Base-by-base conservation (phyloP, 1,140 invertebrate species). In the Drosophila setifemur region DNA sequence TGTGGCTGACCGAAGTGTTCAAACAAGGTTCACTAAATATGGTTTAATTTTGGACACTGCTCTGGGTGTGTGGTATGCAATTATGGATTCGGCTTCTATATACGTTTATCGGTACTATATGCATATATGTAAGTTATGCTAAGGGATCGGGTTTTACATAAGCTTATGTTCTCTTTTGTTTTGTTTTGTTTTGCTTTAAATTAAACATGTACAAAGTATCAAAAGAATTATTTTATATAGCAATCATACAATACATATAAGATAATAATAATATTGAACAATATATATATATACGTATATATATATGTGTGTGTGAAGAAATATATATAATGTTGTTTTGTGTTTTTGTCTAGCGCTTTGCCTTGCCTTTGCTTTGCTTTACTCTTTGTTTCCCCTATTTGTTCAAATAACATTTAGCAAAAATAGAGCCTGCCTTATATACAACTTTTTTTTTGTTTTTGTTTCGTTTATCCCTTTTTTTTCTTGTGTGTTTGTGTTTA, bases 401-500 rank as follows among this genome's bases (percentile, higher is more conserved):
- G 75, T 86, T 86, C 69, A 81, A 87, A 87, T 86, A 86, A 86
- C 81, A 86, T 86, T 86, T 86, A 86, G 81, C 81, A 86, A 86
- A 86, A 86, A 86, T 86, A 86, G 75, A 85, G 81, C 71, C 77
- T 87, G 72, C 81, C 73, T 87, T 86, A 81, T 86, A 68, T 86
- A 86, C 81, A 86, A 73, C 72, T 74, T 61, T 37, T 67, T 76
- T 42, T 64, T 26, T 31, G 19, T 33, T 47, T 53, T 49, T 54
- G 35, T 43, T 33, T 45, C 42, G 3, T 44, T 73, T 74, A 57
- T 52, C 54, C 11, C 50, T 39, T 29, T 47, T 8, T 58, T 28
- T 66, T 60, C 40, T 55, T 52, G 23, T 47, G 33, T 37, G n/a
- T 39, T 49, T 40, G n/a, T 75, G 39, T 44, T 33, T 75, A 67